Percentiles rank a stretch among this genome's conserved stretches.
Evolutionary conservation across 2,113 vertebrate genomes (phyloP).

Genomic region (Tyrannus savana): DNA sequence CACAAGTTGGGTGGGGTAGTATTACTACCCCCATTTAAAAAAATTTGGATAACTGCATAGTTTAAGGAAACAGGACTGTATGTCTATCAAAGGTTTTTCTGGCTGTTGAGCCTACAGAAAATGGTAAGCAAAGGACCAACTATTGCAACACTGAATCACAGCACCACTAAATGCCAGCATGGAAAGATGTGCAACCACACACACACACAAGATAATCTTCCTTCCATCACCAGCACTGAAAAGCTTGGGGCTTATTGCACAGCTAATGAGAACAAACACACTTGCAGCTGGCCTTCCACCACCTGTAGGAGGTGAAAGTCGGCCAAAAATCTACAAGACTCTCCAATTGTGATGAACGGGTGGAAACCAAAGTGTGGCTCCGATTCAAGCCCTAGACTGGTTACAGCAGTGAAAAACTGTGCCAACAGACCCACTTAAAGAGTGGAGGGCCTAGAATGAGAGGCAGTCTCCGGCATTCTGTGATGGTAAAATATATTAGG

Average conservation of each 20-base stretch:
- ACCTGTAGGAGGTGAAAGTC: constrained; percentile 9
- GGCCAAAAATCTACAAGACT: not conserved
- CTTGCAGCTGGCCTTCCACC: constrained; percentile 18
- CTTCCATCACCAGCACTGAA: not conserved
- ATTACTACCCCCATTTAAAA: not conserved
- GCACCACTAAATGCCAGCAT: not conserved
- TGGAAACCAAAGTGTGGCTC: constrained; percentile 32
- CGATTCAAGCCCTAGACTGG: not conserved
- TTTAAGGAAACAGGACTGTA: not conserved
- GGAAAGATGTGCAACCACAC: not conserved
- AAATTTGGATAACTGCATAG: not conserved
- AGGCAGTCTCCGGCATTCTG: not conserved
- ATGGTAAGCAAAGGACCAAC: not conserved
- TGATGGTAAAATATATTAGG: not conserved
- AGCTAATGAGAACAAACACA: not conserved
- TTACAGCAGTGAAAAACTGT: not conserved
- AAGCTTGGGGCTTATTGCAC: not conserved
- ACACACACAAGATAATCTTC: not conserved
- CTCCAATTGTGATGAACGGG: not conserved
- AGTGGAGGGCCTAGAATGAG: not conserved
- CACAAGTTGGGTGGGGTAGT: not conserved
- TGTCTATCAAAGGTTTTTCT: not conserved
- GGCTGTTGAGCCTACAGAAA: not conserved
- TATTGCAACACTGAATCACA: not conserved
- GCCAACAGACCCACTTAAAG: not conserved